Percentiles rank a stretch among this genome's conserved stretches.
Conservation (phyloP, 1,140 invertebrate species). For the Holcopasites calliopsidis region DNA sequence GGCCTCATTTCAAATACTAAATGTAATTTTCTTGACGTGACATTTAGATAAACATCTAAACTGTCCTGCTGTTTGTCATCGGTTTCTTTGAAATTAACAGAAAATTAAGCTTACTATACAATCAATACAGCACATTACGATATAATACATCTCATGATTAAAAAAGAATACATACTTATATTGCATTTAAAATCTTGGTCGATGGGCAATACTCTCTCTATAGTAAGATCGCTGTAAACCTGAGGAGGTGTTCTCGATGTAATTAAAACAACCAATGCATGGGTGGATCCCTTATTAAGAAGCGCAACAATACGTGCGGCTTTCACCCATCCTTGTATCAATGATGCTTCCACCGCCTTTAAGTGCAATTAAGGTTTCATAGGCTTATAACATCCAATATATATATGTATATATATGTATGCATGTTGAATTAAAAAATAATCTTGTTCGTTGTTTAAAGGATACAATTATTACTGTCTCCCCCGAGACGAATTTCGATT, state of each 20-base stretch:
- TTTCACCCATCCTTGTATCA: conserved; percentile 81
- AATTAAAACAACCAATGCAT: conserved; percentile 84
- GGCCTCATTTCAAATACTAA: conserved; percentile 84
- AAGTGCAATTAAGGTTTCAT: conserved; percentile 56
- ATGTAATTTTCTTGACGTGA: conserved; percentile 81
- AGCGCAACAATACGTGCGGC: conserved; percentile 82
- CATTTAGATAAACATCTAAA: conserved; percentile 82
- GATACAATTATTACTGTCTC: conserved; percentile 82
- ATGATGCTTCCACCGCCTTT: conserved; percentile 79
- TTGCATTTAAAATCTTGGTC: conserved; percentile 88
- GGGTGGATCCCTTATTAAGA: conserved; percentile 83
- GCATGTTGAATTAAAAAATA: background rate
- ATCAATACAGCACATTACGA: too few relatives aligned
- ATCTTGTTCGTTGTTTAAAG: conserved; percentile 67
- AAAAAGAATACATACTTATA: conserved; percentile 83
- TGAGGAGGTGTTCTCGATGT: conserved; percentile 82
- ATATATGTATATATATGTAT: background rate
- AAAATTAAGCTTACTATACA: background rate
- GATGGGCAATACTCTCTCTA: conserved; percentile 88
- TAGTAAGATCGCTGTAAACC: conserved; percentile 85
- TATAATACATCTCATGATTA: too few relatives aligned
- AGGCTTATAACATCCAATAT: background rate
- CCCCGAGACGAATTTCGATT: conserved; percentile 83
- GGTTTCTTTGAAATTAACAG: conserved; percentile 75
- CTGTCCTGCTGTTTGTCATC: conserved; percentile 78